A percentile compares a stretch with the other conserved stretches of the same genome.
Evolutionary conservation across 1,140 invertebrate genomes (phyloP).

Genomic region (Pristionchus pacificus): DNA sequence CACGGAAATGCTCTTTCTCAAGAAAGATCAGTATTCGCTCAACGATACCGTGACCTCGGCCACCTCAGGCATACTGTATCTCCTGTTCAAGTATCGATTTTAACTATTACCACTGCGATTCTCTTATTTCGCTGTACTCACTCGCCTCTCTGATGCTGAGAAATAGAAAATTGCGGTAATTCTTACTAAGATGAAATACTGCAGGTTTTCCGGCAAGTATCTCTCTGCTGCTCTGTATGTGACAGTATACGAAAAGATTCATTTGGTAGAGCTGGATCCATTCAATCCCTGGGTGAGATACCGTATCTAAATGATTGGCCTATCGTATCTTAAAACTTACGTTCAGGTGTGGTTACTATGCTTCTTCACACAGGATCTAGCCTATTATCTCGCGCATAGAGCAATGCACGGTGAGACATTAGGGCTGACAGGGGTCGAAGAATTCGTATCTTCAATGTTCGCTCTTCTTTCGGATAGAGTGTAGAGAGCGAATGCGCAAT

Average conservation of each 20-base stretch:
- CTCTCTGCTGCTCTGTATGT: constrained; percentile 10
- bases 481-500: neutral
- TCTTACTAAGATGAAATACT: neutral
- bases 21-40: constrained; percentile 45
- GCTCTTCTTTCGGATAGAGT: too few species aligned
- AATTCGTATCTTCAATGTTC: too few species aligned
- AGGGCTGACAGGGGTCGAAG: constrained; percentile 1
- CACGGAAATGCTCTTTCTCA: constrained; percentile 49
- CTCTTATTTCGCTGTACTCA: too few species aligned
- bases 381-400: constrained; percentile 62
- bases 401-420: constrained; percentile 59
- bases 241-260: constrained; percentile 14
- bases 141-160: too few species aligned
- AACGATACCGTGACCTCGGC: constrained; percentile 54
- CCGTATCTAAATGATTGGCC: neutral
- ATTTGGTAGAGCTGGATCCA: constrained; percentile 51
- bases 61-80: constrained; percentile 54
- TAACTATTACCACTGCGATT: too few species aligned
- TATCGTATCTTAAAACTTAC: constrained; percentile 19
- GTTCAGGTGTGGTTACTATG: constrained; percentile 52
- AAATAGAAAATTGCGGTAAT: neutral
- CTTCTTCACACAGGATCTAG: constrained; percentile 41
- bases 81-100: constrained; percentile 57
- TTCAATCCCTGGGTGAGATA: constrained; percentile 37
- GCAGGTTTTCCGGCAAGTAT: constrained; percentile 2